These are phyloP conservation scores for Cassiopea andromeda DNA, from an alignment of 30 jellyfish, hydroid and myxozoan species.

Conservation along the genomic window DNA sequence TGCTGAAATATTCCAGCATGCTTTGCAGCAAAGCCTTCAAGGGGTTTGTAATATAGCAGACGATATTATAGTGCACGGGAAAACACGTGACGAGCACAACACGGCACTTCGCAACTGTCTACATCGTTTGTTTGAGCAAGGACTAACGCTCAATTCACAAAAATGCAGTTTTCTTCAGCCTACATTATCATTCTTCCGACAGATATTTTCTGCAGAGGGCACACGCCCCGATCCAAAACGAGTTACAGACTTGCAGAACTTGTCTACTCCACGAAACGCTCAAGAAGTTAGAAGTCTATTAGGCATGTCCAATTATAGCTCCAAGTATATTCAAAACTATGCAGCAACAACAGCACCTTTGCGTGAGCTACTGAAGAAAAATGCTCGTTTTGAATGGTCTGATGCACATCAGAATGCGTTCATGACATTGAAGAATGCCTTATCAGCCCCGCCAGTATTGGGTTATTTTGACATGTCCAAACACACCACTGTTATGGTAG, in stretches of 20 bases:
- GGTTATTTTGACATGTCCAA: conserved; percentile 43
- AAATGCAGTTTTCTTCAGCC: conserved; percentile 36
- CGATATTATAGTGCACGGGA: conserved; percentile 63
- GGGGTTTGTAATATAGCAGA: conserved; percentile 68
- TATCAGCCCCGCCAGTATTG: conserved; percentile 46
- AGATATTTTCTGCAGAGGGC: conserved; percentile 51
- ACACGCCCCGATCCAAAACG: conserved; percentile 64
- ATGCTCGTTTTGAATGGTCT: conserved; percentile 42
- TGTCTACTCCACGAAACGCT: conserved; percentile 33
- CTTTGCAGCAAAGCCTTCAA: conserved; percentile 43
- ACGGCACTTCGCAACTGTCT: conserved; percentile 35
- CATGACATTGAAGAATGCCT: conserved; percentile 23
- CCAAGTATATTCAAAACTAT: conserved; percentile 34
- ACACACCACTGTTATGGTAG: not conserved
- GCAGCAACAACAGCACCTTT: conserved; percentile 68
- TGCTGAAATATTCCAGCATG: conserved; percentile 63
- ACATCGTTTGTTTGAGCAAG: conserved; percentile 39
- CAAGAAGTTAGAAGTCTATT: conserved; percentile 65
- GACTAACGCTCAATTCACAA: conserved; percentile 40
- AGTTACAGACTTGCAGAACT: conserved; percentile 15
- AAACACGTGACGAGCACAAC: conserved; percentile 48
- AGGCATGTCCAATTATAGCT: conserved; percentile 61
- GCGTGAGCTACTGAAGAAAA: conserved; percentile 53
- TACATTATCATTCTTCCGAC: conserved; percentile 41
- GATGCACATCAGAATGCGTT: conserved; percentile 35